A percentile compares a stretch with the other conserved stretches of the same genome.
phyloP scores from a whole-genome alignment of 2,888 invertebrate species.

The Corbicula japonica region DNA sequence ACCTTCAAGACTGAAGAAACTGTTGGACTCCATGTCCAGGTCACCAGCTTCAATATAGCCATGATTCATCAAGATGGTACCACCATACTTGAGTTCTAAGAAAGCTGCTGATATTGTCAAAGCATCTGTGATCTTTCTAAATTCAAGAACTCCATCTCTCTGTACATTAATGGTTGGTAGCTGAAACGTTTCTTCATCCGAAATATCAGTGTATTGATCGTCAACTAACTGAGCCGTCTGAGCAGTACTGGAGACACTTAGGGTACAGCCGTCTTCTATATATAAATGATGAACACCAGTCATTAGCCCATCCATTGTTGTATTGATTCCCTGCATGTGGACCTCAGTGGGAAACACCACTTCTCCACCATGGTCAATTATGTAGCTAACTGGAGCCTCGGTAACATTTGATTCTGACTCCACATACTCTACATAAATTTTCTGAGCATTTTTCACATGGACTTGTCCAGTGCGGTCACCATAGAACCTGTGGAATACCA shows the following conservation, averaged over 20 bases:
- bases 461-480: conserved; percentile 79
- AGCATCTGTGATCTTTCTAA: conserved; percentile 64
- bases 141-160: conserved; percentile 67
- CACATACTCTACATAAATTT: conserved; percentile 71
- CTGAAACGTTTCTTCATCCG: conserved; percentile 75
- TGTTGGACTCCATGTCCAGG: conserved; percentile 73
- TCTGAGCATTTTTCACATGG: conserved; percentile 73
- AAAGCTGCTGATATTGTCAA: conserved; percentile 73
- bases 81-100: conserved; percentile 75
- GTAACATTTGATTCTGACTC: conserved; percentile 77
- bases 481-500: conserved; percentile 72
- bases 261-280: conserved; percentile 70
- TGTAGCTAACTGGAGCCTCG: conserved; percentile 79
- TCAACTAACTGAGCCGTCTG: conserved; percentile 76
- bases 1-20: conserved; percentile 71
- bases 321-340: conserved; percentile 77
- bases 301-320: conserved; percentile 72
- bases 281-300: conserved; percentile 78
- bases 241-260: conserved; percentile 71
- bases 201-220: conserved; percentile 61
- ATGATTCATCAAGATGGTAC: conserved; percentile 76
- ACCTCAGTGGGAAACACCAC: conserved; percentile 78
- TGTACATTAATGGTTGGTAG: conserved; percentile 75
- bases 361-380: conserved; percentile 74
- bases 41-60: conserved; percentile 74